phyloP scores from a whole-genome alignment of 1,140 invertebrate species.

The Paraescarpia echinospica region DNA sequence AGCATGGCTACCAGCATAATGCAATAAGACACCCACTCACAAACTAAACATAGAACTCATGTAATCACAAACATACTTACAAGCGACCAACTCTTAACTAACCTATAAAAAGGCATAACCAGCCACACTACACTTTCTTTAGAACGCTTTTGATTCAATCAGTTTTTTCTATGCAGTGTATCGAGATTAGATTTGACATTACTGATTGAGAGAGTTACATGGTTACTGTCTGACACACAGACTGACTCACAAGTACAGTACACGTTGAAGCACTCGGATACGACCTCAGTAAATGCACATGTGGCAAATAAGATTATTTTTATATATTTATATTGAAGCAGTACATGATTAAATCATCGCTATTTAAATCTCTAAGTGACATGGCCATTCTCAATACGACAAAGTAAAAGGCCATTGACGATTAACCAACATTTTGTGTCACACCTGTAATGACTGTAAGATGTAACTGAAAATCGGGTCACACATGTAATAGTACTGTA shows the following conservation, averaged over 20 bases:
- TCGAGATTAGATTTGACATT: background rate
- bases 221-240: background rate
- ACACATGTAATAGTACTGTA: too few relatives aligned
- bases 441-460: too few relatives aligned
- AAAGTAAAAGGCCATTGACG: too few relatives aligned
- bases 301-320: background rate
- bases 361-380: too few relatives aligned
- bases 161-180: too few relatives aligned
- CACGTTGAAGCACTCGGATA: background rate
- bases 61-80: background rate
- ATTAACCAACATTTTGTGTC: too few relatives aligned
- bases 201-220: background rate
- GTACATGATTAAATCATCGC: too few relatives aligned
- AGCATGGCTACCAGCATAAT: background rate
- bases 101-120: background rate
- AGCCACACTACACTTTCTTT: background rate
- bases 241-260: background rate
- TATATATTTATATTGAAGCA: too few relatives aligned
- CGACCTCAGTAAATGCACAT: background rate
- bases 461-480: too few relatives aligned
- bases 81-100: background rate
- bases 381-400: too few relatives aligned
- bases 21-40: background rate
- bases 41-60: background rate
- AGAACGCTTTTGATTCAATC: too few relatives aligned